Percentiles rank a stretch among this genome's conserved stretches.
Evolutionary conservation across 2,888 invertebrate species (phyloP).

Genomic region (Apoda limacodes): DNA sequence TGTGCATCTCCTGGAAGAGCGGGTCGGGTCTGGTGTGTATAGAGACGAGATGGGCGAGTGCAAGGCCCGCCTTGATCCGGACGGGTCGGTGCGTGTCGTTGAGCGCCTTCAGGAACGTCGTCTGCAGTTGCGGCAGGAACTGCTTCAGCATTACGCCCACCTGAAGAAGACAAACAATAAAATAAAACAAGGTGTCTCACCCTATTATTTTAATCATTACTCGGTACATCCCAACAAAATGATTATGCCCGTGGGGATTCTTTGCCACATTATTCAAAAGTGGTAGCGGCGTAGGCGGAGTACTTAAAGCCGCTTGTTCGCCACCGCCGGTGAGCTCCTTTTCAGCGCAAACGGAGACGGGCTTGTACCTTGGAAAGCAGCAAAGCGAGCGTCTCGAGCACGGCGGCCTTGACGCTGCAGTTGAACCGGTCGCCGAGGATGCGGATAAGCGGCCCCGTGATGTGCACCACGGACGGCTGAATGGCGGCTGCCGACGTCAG

Average conservation of each 20-base stretch:
- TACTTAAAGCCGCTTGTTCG: too few relatives aligned
- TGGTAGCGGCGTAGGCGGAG: too few relatives aligned
- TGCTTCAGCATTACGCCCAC: conserved; percentile 96
- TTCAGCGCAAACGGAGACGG: too few relatives aligned
- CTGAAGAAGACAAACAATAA: too few relatives aligned
- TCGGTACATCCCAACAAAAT: too few relatives aligned
- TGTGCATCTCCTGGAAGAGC: conserved; percentile 92
- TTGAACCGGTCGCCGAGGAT: conserved; percentile 97
- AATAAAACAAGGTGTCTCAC: too few relatives aligned
- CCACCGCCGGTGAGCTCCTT: too few relatives aligned
- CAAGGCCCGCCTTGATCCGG: conserved; percentile 88
- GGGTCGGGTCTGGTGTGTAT: conserved; percentile 96
- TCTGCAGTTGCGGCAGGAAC: conserved; percentile 98
- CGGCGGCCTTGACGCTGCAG: conserved; percentile 94
- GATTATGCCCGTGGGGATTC: too few relatives aligned
- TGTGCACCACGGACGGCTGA: conserved; percentile 95
- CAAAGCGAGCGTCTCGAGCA: conserved; percentile 92
- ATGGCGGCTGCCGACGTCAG: conserved; percentile 88
- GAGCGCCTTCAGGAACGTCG: conserved; percentile 96
- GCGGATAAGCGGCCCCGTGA: conserved; percentile 97
- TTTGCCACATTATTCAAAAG: too few relatives aligned
- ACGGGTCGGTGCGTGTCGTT: conserved; percentile 91
- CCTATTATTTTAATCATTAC: too few relatives aligned
- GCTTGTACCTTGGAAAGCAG: conserved; percentile 89
- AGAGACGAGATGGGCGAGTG: conserved; percentile 87